Evolutionary conservation across 2,888 invertebrate genomes (phyloP).

Genomic region (Drosophila phalerata): DNA sequence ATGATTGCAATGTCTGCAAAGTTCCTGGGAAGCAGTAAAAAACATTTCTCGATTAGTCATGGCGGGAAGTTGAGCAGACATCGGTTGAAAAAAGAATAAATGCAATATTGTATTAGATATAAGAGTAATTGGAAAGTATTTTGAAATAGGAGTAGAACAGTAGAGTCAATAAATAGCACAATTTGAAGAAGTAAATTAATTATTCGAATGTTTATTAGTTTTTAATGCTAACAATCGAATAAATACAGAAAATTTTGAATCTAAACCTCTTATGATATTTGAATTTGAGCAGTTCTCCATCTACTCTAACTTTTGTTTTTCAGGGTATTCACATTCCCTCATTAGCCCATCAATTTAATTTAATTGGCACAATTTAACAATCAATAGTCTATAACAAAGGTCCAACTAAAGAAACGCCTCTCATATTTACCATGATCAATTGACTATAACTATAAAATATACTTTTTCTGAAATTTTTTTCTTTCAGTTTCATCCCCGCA

Average conservation of each 20-base stretch:
- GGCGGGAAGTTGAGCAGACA: neutral
- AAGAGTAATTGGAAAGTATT: neutral
- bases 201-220: no score
- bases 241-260: neutral
- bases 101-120: neutral
- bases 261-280: no score
- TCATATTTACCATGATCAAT: slow-evolving; percentile 56
- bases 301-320: neutral
- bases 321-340: neutral
- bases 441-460: slow-evolving; percentile 31
- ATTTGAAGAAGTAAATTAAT: neutral
- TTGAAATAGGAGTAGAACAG: neutral
- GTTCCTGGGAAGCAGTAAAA: slow-evolving; percentile 50
- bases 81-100: neutral
- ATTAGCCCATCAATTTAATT: slow-evolving; percentile 14
- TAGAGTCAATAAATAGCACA: slow-evolving; percentile 14
- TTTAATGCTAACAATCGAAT: no score
- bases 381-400: slow-evolving; percentile 37
- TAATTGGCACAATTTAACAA: slow-evolving; percentile 10
- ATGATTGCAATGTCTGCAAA: slow-evolving; percentile 63
- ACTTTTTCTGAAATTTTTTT: slow-evolving; percentile 27
- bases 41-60: slow-evolving; percentile 49
- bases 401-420: slow-evolving; percentile 48
- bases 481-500: slow-evolving; percentile 19
- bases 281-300: no score